Base-by-base conservation (phyloP, 1,140 invertebrate genomes). In the Phocides pigmalion region DNA sequence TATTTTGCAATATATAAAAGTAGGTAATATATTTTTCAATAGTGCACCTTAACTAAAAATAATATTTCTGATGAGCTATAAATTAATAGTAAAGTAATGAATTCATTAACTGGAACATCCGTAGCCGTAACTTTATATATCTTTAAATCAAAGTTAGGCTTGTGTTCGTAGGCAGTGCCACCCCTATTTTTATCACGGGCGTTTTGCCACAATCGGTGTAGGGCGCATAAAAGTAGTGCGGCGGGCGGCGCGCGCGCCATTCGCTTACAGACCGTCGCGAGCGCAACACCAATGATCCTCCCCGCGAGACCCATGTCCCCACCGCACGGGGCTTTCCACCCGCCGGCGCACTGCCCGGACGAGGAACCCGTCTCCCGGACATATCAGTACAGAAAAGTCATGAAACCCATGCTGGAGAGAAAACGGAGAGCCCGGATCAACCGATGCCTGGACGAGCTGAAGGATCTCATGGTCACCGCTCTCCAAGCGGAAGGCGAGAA, bases 381-480 rank as follows among this genome's bases (percentile, higher is more conserved):
- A 66, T 96, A 97, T 84, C 96, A 97, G 76, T 98, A 98, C 92
- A 94, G 96, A 90, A 98, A 97, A 94, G 96, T 97, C 68, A 97
- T 97, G 95, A 99, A 99, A 89, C 98, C 98, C 19, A 96, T 99
- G 94, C 93, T 99, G 80, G 98, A 99, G 88, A 95, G 98, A 59
- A 97, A 98, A 91, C 93, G 98, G 47, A 92, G 98, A 62, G 98
- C 97, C 0, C 93, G 98, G 66, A 99, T 99, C 89, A 99, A 99
- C 92, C 95, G 96, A 47, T 98, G 97, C 84, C 92, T 99, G 65
- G 96, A 98, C 84, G 97, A 98, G 82, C 93, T 99, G 15, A 99
- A 98, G 84, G 96, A 97, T 78, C 92, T 99, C 54, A 97, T 98
- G 94, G 95, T 98, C 32, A 95, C 96, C 42, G 96, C 97, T 1